Evolutionary conservation across 2,113 vertebrate genomes (phyloP).

Genomic region (Neomonachus schauinslandi): DNA sequence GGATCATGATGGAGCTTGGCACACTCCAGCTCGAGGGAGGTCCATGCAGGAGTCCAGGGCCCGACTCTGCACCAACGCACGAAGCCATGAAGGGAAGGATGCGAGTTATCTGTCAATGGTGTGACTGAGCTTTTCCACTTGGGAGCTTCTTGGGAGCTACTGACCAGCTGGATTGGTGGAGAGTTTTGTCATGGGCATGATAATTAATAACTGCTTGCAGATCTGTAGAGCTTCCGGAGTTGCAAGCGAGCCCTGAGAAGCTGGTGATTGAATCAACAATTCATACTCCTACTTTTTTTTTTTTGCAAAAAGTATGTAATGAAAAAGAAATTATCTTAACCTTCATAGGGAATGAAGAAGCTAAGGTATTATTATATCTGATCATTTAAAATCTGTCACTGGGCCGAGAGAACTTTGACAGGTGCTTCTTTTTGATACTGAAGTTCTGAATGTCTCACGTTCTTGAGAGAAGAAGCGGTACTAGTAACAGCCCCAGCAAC

Average conservation of each 20-base stretch:
- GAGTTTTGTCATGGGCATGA: rapidly evolving
- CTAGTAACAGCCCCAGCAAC: neutral
- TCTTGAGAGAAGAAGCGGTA: neutral
- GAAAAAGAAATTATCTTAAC: neutral
- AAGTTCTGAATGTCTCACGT: neutral
- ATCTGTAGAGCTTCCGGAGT: neutral
- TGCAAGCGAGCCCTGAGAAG: neutral
- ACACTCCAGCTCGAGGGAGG: neutral
- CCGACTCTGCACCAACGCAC: rapidly evolving
- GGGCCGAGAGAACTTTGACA: too few relatives aligned
- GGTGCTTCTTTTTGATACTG: neutral
- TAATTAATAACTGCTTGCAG: rapidly evolving
- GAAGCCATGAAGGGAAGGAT: too few relatives aligned
- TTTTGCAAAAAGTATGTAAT: neutral
- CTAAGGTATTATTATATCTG: neutral
- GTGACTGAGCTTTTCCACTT: too few relatives aligned
- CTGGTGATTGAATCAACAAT: too few relatives aligned
- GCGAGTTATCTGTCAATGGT: rapidly evolving
- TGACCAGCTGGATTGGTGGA: neutral
- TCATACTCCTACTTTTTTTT: rapidly evolving
- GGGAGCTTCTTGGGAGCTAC: too few relatives aligned
- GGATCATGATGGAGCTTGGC: rapidly evolving
- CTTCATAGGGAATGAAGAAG: neutral
- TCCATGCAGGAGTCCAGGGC: neutral
- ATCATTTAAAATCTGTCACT: too few relatives aligned